These are phyloP conservation scores for Arvicola amphibius DNA, from an alignment of 2,797 vertebrate genomes.

Conservation along the genomic window DNA sequence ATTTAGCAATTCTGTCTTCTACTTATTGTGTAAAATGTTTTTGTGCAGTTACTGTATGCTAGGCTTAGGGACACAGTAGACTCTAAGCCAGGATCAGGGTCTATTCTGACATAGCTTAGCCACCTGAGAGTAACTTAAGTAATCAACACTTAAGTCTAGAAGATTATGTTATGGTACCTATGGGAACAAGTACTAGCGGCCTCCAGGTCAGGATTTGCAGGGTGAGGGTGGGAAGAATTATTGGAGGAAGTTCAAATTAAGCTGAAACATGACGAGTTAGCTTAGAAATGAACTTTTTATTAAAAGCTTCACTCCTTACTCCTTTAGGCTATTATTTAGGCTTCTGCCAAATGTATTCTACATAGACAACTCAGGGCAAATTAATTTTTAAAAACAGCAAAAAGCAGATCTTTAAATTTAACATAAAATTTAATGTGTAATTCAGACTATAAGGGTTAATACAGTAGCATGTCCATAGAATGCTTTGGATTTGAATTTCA, in stretches of 20 bases:
- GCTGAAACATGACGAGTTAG: not conserved
- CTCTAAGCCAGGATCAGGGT: not conserved
- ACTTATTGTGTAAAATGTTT: constrained; percentile 21
- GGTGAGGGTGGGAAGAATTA: not conserved
- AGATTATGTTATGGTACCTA: not conserved
- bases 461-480: not conserved
- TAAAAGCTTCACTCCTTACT: not conserved
- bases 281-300: not conserved
- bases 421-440: not conserved
- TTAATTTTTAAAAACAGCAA: not conserved
- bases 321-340: not conserved
- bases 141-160: not conserved
- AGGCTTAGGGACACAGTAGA: not conserved
- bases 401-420: not conserved
- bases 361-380: not conserved
- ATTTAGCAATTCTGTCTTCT: not conserved
- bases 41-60: not conserved
- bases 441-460: not conserved
- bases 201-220: not conserved
- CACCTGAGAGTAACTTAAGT: not conserved
- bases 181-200: not conserved
- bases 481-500: not conserved
- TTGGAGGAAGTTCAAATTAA: not conserved
- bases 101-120: not conserved
- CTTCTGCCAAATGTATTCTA: constrained; percentile 11